These are phyloP conservation scores for Drosophila watanabei DNA, from an alignment of 1,140 invertebrate species.

Conservation along the genomic window DNA sequence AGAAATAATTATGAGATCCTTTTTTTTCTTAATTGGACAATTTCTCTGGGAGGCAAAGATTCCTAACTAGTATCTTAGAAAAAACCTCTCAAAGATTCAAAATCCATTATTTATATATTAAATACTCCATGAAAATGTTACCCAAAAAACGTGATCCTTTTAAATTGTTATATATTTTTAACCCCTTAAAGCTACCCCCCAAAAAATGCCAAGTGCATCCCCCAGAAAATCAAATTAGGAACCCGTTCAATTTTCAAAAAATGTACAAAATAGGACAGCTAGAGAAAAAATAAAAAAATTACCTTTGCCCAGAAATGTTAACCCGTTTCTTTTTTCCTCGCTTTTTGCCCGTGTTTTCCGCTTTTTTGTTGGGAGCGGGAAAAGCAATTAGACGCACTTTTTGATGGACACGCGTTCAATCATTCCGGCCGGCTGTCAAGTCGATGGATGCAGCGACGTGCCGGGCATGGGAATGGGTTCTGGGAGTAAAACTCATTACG, in stretches of 20 bases:
- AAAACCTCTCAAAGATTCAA: neutral
- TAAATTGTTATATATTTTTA: neutral
- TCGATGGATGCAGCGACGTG: conserved; percentile 67
- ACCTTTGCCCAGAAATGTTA: conserved; percentile 64
- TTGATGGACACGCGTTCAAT: conserved; percentile 83
- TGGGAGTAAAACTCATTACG: conserved; percentile 65
- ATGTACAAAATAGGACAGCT: conserved; percentile 43
- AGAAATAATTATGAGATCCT: too few relatives aligned
- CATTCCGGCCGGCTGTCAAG: conserved; percentile 78
- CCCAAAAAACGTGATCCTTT: neutral
- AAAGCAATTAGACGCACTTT: conserved; percentile 82
- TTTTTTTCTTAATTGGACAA: too few relatives aligned
- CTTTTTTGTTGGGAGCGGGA: conserved; percentile 44
- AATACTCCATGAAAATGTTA: conserved; percentile 1
- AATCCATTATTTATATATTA: conserved; percentile 26
- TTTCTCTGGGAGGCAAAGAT: too few relatives aligned
- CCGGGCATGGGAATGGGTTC: conserved; percentile 54
- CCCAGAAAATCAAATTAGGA: conserved; percentile 42
- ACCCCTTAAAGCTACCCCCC: conserved; percentile 23
- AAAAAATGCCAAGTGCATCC: conserved; percentile 5
- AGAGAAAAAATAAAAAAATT: conserved; percentile 61
- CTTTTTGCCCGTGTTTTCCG: conserved; percentile 18
- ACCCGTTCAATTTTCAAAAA: conserved; percentile 45
- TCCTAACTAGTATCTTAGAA: too few relatives aligned
- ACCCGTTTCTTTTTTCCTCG: conserved; percentile 57